Evolutionary conservation across 2,888 invertebrate species (phyloP).

Genomic region (Entomobrya proxima): DNA sequence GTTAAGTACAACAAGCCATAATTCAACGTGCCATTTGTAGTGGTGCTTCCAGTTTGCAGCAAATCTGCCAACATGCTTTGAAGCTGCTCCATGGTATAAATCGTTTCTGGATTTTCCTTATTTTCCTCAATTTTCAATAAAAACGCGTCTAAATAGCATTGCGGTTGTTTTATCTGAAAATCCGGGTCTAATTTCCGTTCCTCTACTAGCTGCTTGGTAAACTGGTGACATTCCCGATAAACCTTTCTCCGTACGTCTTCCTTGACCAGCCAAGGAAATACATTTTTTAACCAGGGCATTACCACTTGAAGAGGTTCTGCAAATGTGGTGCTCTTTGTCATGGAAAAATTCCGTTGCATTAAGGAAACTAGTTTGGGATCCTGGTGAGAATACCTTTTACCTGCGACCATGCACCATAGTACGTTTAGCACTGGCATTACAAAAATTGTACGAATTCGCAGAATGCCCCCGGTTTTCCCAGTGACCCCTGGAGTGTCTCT

Average conservation of each 20-base stretch:
- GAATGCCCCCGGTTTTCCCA: conserved; percentile 47
- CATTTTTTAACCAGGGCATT: background rate
- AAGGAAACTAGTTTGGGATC: conserved; percentile 70
- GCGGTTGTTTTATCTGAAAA: conserved; percentile 23
- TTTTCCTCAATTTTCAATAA: conserved; percentile 52
- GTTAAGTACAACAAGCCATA: conserved; percentile 41
- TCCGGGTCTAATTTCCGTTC: conserved; percentile 42
- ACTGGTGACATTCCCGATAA: conserved; percentile 48
- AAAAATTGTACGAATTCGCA: conserved; percentile 53
- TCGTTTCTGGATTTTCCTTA: background rate
- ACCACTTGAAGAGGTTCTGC: conserved; percentile 24
- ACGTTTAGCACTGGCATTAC: conserved; percentile 68
- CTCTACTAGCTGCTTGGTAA: conserved; percentile 48
- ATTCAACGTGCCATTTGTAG: conserved; percentile 52
- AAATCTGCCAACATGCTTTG: conserved; percentile 54
- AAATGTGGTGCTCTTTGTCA: conserved; percentile 57
- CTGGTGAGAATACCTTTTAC: conserved; percentile 68
- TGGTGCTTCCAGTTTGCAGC: conserved; percentile 43
- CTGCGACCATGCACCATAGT: conserved; percentile 74
- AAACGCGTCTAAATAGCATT: conserved; percentile 60
- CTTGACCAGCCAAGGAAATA: conserved; percentile 10
- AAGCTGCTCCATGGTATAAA: conserved; percentile 47
- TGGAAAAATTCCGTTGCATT: conserved; percentile 56
- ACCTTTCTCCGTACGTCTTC: background rate
- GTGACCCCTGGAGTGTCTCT: background rate